A percentile compares a stretch with the other conserved stretches of the same genome.
Conservation (phyloP, 2,113 vertebrate species). For the Entomyzon cyanotis region DNA sequence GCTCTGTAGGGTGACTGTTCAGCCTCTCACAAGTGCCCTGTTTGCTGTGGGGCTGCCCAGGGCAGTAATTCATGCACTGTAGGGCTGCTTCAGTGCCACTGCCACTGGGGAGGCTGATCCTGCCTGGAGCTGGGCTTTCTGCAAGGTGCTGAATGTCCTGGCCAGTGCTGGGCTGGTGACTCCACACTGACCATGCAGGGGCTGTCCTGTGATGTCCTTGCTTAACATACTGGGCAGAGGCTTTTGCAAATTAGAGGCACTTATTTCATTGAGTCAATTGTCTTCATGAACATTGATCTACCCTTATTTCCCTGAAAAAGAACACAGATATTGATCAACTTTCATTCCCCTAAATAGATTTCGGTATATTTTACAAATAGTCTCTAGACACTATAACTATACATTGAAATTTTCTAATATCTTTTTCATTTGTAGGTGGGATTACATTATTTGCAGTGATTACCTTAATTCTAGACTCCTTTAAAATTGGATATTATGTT, state of each 20-base stretch:
- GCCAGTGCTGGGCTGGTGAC: not conserved
- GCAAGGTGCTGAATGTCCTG: not conserved
- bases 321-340: not conserved
- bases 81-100: not conserved
- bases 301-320: not conserved
- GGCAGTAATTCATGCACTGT: not conserved
- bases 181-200: rapidly evolving
- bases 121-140: not conserved
- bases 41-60: not conserved
- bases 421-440: slow-evolving; percentile 77
- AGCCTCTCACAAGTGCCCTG: not conserved
- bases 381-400: not conserved
- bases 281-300: not conserved
- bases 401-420: not conserved
- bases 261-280: not conserved
- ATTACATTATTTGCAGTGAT: slow-evolving; percentile 90
- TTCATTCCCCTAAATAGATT: not conserved
- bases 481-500: slow-evolving; percentile 91
- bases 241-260: not conserved
- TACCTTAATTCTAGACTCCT: slow-evolving; percentile 90
- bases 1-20: not conserved
- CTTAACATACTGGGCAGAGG: rapidly evolving
- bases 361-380: not conserved
- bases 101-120: not conserved
- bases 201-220: rapidly evolving